Base-by-base conservation (phyloP, 2,113 vertebrate species). In the Colaptes auratus region DNA sequence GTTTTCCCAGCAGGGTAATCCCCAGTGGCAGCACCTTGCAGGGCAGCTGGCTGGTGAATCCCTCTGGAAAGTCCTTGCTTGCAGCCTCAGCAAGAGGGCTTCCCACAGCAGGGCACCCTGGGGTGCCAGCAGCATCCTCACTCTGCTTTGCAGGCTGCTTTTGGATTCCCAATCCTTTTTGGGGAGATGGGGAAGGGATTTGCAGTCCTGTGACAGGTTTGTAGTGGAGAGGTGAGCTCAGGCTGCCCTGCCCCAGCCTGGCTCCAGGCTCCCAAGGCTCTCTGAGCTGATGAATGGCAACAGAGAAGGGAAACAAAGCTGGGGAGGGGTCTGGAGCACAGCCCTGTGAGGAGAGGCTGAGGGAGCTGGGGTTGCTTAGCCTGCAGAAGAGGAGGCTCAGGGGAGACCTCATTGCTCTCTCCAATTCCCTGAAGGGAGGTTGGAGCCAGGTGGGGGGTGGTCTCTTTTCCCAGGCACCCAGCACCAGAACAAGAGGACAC, bases 91-190 rank as follows among this genome's bases (percentile, higher is more conserved):
- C 48, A 27, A n/a, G 59, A 8, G n/a, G 9, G 42, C 39, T 30
- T 64, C 72, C 42, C 50, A 2, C 12, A 4, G 4, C 67, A 61
- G 59, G 27, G 17, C 7, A 3, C 24, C 0, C 1, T 8, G 46
- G 59, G 61, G 9, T 21, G 4, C 1, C 14, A 44, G 50, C 30
- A 27, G 56, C n/a, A 14, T 30, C 82, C 36, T 70, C 61, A 1
- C 7, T 1, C 12, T 4, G 0, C 16, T 71, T 23, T 3, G 7
- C 28, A 88, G 31, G 46, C 48, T n/a, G 39, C 19, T 36, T 52
- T 23, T 30, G 18, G 11, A 73, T 64, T 55, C 33, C 11, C 12
- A 33, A 4, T 35, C 50, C 18, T 7, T 39, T 39, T 31, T 6
- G 5, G 21, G 25, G 14, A 4, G 74, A 35, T 35, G 15, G 19